Evolutionary conservation across 2,113 vertebrate species (phyloP).

Genomic region (Nettapus auritus): DNA sequence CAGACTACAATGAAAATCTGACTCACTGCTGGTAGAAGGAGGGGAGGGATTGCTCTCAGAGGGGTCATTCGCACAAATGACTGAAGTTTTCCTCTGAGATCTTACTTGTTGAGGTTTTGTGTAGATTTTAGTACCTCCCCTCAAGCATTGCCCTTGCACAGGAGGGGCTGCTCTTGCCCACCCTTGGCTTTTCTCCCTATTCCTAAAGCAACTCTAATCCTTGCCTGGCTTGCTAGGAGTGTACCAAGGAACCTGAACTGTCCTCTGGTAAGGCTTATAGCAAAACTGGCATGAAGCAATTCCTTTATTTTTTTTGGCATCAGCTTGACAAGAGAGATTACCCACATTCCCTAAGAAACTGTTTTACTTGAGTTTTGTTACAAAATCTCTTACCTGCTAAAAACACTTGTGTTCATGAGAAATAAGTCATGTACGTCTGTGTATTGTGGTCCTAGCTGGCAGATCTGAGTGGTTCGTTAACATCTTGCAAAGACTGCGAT

Average conservation of each 20-base stretch:
- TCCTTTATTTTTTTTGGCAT: not conserved
- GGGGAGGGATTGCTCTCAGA: not conserved
- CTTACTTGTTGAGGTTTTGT: not conserved
- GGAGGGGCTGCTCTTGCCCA: not conserved
- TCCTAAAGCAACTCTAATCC: not conserved
- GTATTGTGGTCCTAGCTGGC: not conserved
- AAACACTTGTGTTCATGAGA: not conserved
- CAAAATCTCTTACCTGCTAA: not conserved
- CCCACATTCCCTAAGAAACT: not conserved
- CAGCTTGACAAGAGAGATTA: not conserved
- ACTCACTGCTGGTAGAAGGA: not conserved
- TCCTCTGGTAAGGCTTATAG: not conserved
- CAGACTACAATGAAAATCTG: not conserved
- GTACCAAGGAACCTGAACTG: not conserved
- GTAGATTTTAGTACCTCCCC: not conserved
- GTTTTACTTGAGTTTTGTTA: not conserved
- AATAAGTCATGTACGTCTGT: rapidly evolving
- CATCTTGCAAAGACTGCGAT: not conserved
- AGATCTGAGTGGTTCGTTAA: not conserved
- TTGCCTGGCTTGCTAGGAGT: not conserved
- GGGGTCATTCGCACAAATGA: not conserved
- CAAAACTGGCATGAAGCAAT: not conserved
- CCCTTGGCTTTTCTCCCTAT: rapidly evolving
- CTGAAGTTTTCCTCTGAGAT: not conserved
- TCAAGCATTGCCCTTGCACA: not conserved